These are phyloP conservation scores for Podocnemis expansa DNA, from an alignment of 2,113 vertebrate genomes.

Conservation along the genomic window DNA sequence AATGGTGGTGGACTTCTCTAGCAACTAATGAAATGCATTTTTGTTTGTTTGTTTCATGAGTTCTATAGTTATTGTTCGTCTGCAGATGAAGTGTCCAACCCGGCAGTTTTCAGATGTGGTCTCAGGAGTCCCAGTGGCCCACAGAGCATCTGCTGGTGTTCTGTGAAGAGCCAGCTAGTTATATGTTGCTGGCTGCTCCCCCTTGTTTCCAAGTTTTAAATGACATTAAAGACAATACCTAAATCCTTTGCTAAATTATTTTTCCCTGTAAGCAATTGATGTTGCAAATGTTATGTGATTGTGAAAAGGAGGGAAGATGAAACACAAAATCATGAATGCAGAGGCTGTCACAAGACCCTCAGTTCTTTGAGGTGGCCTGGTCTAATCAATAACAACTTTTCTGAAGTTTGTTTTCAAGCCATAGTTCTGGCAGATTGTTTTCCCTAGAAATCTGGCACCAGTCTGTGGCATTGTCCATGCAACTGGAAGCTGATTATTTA, in stretches of 20 bases:
- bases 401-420: neutral
- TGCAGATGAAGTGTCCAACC: neutral
- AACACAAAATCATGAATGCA: neutral
- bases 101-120: fast-evolving
- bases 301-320: neutral
- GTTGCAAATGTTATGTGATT: neutral
- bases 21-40: neutral
- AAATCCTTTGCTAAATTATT: neutral
- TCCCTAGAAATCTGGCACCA: neutral
- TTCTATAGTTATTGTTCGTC: neutral
- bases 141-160: neutral
- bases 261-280: neutral
- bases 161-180: neutral
- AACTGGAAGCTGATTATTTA: neutral
- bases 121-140: neutral
- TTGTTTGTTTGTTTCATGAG: neutral
- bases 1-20: neutral
- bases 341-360: neutral
- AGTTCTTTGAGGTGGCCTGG: neutral
- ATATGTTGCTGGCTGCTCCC: neutral
- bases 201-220: neutral
- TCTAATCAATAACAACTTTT: neutral
- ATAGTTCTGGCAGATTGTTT: neutral
- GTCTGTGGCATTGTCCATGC: neutral
- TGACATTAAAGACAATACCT: fast-evolving